Evolutionary conservation across 2,113 vertebrate species (phyloP).

Genomic region (Argyrosomus japonicus): DNA sequence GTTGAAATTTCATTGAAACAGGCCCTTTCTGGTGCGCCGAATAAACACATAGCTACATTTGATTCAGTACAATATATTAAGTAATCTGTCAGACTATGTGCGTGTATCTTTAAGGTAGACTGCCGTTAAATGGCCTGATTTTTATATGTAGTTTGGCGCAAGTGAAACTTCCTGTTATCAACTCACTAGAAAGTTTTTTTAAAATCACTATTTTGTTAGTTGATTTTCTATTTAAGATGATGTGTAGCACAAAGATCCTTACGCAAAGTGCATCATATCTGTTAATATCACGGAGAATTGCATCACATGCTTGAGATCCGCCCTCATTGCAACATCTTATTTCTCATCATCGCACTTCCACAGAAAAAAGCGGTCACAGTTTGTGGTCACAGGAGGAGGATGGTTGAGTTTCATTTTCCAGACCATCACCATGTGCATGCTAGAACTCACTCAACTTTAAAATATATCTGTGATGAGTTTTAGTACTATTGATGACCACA

Average conservation of each 20-base stretch:
- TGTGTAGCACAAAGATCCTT: neutral
- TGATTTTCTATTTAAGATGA: neutral
- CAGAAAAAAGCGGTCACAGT: neutral
- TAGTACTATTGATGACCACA: neutral
- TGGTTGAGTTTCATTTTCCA: neutral
- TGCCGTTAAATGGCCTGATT: neutral
- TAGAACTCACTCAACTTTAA: neutral
- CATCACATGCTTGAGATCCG: conserved; percentile 44
- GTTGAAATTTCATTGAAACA: neutral
- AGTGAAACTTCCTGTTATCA: neutral
- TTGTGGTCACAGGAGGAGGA: neutral
- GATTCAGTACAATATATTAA: neutral
- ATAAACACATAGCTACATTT: neutral
- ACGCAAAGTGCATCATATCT: neutral
- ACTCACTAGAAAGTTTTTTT: neutral
- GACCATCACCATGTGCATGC: neutral
- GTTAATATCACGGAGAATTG: conserved; percentile 21
- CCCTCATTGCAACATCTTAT: neutral
- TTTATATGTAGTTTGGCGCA: neutral
- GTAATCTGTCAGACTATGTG: accelerated
- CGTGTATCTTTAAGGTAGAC: neutral
- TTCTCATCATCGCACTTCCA: neutral
- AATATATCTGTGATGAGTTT: neutral
- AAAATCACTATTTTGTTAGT: neutral
- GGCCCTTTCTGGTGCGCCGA: neutral